Conservation (phyloP, 2,888 invertebrate species). For the Doris montereyensis region DNA sequence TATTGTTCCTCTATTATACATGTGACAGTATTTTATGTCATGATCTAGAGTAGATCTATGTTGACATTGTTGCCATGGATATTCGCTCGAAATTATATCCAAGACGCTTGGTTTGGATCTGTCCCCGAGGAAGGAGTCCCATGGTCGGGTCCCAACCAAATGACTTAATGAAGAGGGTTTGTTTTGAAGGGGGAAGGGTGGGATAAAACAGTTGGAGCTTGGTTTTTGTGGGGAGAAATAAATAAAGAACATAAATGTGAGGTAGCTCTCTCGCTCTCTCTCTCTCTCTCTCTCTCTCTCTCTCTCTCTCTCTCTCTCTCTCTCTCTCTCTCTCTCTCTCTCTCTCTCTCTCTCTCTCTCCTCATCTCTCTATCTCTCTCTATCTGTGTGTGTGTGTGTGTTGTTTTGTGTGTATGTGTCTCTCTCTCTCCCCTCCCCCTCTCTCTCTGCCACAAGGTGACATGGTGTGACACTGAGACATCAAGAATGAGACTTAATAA, state of each 20-base stretch:
- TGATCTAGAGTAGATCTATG: no score
- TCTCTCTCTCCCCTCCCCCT: no score
- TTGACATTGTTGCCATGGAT: no score
- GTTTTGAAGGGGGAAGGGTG: neutral
- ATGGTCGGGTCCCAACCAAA: neutral
- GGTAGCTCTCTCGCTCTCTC: neutral
- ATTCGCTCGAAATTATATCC: neutral
- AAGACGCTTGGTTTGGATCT: neutral
- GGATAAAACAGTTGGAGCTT: neutral
- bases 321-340: constrained; percentile 24
- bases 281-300: constrained; percentile 33
- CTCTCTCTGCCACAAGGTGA: no score
- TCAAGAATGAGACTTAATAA: no score
- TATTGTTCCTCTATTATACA: no score
- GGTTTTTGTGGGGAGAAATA: no score
- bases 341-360: constrained; percentile 12
- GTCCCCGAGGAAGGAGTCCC: neutral
- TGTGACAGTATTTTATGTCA: no score
- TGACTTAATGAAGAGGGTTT: neutral
- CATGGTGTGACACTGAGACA: no score
- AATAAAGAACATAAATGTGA: neutral
- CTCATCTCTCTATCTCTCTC: constrained; percentile 22
- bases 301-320: constrained; percentile 24
- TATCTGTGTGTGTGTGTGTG: constrained; percentile 4
- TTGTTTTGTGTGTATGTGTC: no score